These are phyloP conservation scores for Conomelus anceps DNA, from an alignment of 2,888 invertebrate genomes.

Conservation along the genomic window DNA sequence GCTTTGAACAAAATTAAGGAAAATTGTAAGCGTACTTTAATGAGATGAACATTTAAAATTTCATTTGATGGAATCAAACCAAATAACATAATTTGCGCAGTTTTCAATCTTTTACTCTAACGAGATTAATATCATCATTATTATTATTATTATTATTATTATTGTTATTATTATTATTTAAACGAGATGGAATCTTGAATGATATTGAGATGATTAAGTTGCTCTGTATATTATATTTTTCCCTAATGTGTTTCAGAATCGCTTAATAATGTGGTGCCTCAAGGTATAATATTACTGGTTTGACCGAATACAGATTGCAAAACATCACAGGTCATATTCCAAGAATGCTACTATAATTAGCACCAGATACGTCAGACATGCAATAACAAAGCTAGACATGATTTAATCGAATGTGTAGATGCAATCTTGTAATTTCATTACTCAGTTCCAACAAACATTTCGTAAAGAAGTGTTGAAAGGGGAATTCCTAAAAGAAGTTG, in stretches of 20 bases:
- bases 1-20: no score
- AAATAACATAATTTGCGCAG: background rate
- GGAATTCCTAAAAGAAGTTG: background rate
- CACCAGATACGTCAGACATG: background rate
- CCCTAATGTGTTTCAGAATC: background rate
- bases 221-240: background rate
- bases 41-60: background rate
- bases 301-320: background rate
- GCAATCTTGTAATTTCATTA: background rate
- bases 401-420: background rate
- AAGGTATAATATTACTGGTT: background rate
- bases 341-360: background rate
- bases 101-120: background rate
- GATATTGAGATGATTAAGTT: background rate
- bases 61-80: background rate
- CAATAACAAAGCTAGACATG: background rate
- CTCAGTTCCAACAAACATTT: background rate
- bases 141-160: background rate
- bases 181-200: background rate
- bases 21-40: background rate
- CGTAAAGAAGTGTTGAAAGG: no score
- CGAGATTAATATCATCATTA: background rate
- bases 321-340: background rate
- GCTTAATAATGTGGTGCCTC: background rate
- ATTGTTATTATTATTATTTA: background rate